Conservation (phyloP, 2,888 invertebrate species). For the Dusona sp. region DNA sequence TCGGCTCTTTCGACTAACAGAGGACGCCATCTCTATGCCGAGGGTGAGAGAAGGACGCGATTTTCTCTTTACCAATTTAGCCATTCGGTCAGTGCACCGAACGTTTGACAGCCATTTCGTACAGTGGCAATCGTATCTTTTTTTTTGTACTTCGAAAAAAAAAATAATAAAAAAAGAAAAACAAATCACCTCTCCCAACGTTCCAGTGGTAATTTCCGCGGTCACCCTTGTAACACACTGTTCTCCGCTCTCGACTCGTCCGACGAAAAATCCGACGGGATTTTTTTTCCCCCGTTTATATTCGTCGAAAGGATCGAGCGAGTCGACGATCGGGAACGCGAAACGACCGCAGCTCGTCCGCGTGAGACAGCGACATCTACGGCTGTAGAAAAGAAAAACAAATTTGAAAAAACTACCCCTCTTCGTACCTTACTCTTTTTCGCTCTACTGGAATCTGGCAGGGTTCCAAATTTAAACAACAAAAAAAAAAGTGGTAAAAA, state of each 20-base stretch:
- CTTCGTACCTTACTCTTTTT: slow-evolving; percentile 42
- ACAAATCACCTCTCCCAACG: slow-evolving; percentile 35
- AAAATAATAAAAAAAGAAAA: neutral
- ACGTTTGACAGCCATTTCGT: slow-evolving; percentile 80
- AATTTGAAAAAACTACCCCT: slow-evolving; percentile 2
- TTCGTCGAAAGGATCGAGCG: slow-evolving; percentile 12
- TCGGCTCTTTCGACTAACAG: slow-evolving; percentile 35
- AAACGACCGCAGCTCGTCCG: slow-evolving; percentile 21
- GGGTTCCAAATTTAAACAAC: slow-evolving; percentile 55
- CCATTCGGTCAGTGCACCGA: slow-evolving; percentile 64
- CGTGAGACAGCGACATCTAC: slow-evolving; percentile 1
- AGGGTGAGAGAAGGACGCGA: slow-evolving; percentile 9
- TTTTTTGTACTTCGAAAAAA: slow-evolving; percentile 35
- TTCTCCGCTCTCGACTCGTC: neutral
- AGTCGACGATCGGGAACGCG: slow-evolving; percentile 14
- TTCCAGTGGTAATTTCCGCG: slow-evolving; percentile 45
- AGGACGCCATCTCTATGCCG: neutral
- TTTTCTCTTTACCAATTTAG: slow-evolving; percentile 61
- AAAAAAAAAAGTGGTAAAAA: slow-evolving; percentile 33
- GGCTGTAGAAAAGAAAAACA: neutral
- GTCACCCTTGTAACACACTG: slow-evolving; percentile 30
- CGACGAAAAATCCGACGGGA: slow-evolving; percentile 1
- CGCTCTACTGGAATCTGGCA: slow-evolving; percentile 39
- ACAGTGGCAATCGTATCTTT: slow-evolving; percentile 47
- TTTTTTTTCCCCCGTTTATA: slow-evolving; percentile 11